These are phyloP conservation scores for Sphaerophoria taeniata DNA, from an alignment of 2,888 invertebrate genomes.

Conservation along the genomic window DNA sequence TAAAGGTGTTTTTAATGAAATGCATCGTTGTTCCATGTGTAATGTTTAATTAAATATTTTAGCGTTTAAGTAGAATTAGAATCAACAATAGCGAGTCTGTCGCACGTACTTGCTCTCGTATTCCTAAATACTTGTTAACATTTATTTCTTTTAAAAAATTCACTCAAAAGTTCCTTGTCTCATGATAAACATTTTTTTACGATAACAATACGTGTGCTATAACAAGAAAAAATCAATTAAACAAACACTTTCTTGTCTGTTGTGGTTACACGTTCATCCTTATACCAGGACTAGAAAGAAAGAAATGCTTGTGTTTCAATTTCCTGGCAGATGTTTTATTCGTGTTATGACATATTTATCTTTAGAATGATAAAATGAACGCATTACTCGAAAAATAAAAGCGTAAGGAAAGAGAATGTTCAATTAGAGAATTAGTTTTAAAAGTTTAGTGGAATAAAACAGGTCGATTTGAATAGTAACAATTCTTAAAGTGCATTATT, in stretches of 20 bases:
- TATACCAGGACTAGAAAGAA: background rate
- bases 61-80: no score
- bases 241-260: background rate
- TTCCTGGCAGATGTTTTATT: constrained; percentile 61
- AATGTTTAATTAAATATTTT: no score
- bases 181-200: background rate
- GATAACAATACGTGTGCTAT: background rate
- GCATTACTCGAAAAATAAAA: background rate
- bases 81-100: no score
- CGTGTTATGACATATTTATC: constrained; percentile 62
- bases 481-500: background rate
- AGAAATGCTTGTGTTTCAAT: constrained; percentile 12
- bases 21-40: no score
- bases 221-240: constrained; percentile 22
- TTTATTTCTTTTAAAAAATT: no score
- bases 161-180: no score
- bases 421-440: constrained; percentile 22
- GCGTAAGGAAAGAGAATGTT: background rate
- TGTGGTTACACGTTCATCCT: constrained; percentile 43
- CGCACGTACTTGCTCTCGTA: no score
- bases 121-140: no score
- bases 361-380: constrained; percentile 3
- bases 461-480: background rate
- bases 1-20: no score
- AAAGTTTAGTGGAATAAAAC: constrained; percentile 13